Conservation (phyloP, 2,113 vertebrate genomes). For the Centrocercus urophasianus region DNA sequence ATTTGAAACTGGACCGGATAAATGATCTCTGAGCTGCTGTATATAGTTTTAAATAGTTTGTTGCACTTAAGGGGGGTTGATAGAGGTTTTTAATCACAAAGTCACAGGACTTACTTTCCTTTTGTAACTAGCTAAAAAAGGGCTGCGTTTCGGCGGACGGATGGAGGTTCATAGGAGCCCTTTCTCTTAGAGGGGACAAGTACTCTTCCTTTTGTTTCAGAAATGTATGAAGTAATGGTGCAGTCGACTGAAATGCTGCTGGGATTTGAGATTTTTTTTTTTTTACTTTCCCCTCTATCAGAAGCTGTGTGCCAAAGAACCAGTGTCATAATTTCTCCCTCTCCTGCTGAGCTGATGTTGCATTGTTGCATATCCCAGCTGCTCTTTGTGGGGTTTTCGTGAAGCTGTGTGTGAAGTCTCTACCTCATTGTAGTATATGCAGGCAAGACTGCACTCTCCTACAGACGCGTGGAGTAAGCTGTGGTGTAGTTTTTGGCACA, state of each 20-base stretch:
- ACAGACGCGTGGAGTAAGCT: constrained; percentile 93
- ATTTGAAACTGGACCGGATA: constrained; percentile 84
- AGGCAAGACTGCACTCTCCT: constrained; percentile 94
- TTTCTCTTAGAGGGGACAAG: constrained; percentile 79
- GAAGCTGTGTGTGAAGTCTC: constrained; percentile 93
- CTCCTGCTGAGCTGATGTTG: constrained; percentile 90
- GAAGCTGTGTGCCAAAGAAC: constrained; percentile 98
- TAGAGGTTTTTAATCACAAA: constrained; percentile 97
- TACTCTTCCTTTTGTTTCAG: constrained; percentile 59
- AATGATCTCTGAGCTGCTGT: constrained; percentile 85
- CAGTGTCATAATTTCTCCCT: constrained; percentile 80
- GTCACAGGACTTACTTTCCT: constrained; percentile 82
- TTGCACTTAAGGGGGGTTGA: constrained; percentile 92
- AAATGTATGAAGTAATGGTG: constrained; percentile 66
- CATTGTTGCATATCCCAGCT: constrained; percentile 90
- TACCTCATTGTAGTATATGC: constrained; percentile 99
- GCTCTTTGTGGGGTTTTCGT: constrained; percentile 92
- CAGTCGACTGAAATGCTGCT: constrained; percentile 79
- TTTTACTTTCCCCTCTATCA: constrained; percentile 79
- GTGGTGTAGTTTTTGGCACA: constrained; percentile 93
- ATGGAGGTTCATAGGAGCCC: constrained; percentile 80
- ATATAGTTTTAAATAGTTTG: constrained; percentile 90
- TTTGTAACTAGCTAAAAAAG: constrained; percentile 91
- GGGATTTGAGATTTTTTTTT: constrained; percentile 78
- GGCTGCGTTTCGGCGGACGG: constrained; percentile 78